These are phyloP conservation scores for Drosophila antonietae DNA, from an alignment of 2,888 invertebrate species.

Conservation along the genomic window DNA sequence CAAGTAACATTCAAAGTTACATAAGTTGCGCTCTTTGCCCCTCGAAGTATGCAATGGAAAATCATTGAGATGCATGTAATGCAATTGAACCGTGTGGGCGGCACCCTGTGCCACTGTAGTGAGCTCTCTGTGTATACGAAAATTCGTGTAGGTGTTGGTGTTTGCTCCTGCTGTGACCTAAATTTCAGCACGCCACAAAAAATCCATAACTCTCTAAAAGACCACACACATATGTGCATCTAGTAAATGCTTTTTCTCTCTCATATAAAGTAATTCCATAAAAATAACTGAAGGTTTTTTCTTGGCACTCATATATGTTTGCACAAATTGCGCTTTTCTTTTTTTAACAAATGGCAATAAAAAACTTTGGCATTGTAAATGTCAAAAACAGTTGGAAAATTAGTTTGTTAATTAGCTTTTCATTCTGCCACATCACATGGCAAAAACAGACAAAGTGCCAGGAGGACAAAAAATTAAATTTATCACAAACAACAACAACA, in stretches of 20 bases:
- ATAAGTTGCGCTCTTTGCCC: conserved; percentile 42
- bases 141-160: conserved; percentile 16
- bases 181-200: conserved; percentile 39
- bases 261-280: conserved; percentile 1
- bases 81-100: conserved; percentile 54
- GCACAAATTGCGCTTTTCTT: conserved; percentile 51
- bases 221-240: conserved; percentile 2
- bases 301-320: conserved; percentile 3
- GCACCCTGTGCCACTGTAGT: conserved; percentile 25
- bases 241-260: background rate
- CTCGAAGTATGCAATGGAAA: conserved; percentile 63
- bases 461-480: background rate
- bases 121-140: conserved; percentile 10
- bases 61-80: conserved; percentile 56
- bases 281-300: conserved; percentile 19
- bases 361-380: conserved; percentile 66
- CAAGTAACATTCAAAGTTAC: conserved; percentile 39
- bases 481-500: conserved; percentile 25
- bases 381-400: conserved; percentile 75
- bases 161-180: conserved; percentile 54
- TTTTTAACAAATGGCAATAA: conserved; percentile 38
- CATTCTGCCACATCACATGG: conserved; percentile 61
- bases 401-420: conserved; percentile 80
- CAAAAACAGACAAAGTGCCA: conserved; percentile 53
- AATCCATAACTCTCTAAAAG: conserved; percentile 46